phyloP scores from a whole-genome alignment of 1,140 invertebrate species.

The Drosophila grimshawi region DNA sequence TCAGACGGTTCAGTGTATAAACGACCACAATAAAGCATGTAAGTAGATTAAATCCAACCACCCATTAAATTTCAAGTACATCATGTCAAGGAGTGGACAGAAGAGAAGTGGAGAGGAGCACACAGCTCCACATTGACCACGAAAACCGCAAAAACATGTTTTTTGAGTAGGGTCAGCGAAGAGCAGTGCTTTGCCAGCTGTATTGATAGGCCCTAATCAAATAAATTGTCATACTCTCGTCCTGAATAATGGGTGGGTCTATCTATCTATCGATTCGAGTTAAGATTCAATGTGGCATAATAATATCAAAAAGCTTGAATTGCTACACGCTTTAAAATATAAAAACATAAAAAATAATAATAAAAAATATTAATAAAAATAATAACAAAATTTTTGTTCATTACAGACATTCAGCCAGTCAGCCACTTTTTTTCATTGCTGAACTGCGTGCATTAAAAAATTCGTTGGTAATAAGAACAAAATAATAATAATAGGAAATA shows the following conservation, averaged over 20 bases:
- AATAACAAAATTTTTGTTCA: too few species aligned
- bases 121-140: constrained; percentile 16
- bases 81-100: constrained; percentile 4
- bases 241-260: neutral
- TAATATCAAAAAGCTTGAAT: constrained; percentile 1
- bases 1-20: constrained; percentile 1
- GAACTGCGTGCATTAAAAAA: too few species aligned
- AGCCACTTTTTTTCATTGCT: too few species aligned
- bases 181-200: neutral
- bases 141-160: constrained; percentile 55
- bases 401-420: too few species aligned
- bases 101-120: neutral
- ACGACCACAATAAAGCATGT: constrained; percentile 66
- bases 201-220: constrained; percentile 18
- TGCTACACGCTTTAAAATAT: too few species aligned
- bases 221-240: constrained; percentile 25
- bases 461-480: too few species aligned
- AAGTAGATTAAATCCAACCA: constrained; percentile 71
- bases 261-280: too few species aligned
- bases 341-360: neutral
- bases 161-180: constrained; percentile 48
- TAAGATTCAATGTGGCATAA: neutral
- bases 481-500: too few species aligned
- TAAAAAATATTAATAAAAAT: neutral
- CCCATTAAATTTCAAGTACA: constrained; percentile 66